A percentile compares a stretch with the other conserved stretches of the same genome.
phyloP scores from a whole-genome alignment of 2,888 invertebrate species.

The Dicranocentrus wangi region DNA sequence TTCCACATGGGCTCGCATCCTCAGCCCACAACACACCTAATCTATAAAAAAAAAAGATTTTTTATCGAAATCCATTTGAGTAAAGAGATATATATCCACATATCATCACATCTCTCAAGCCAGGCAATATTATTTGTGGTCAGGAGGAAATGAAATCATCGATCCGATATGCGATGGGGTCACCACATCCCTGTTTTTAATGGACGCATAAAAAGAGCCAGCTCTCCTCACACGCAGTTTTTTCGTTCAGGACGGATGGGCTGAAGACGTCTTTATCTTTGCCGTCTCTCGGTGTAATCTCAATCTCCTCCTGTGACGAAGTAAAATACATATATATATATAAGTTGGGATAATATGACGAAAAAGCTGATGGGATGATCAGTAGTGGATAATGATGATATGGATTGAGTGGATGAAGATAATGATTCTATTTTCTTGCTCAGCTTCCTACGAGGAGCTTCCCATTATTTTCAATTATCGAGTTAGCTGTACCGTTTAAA shows the following conservation, averaged over 20 bases:
- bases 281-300: background rate
- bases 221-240: background rate
- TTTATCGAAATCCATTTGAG: too few species aligned
- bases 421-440: slow-evolving; percentile 49
- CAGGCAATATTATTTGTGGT: slow-evolving; percentile 37
- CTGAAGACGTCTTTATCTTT: slow-evolving; percentile 44
- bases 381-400: slow-evolving; percentile 27
- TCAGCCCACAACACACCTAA: slow-evolving; percentile 33
- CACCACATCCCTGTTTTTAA: slow-evolving; percentile 47
- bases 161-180: slow-evolving; percentile 59
- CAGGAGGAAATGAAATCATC: slow-evolving; percentile 62
- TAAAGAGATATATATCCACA: too few species aligned
- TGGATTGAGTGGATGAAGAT: slow-evolving; percentile 18
- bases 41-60: slow-evolving; percentile 28
- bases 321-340: too few species aligned
- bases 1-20: background rate
- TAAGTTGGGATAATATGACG: slow-evolving; percentile 19
- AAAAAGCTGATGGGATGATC: background rate
- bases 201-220: background rate
- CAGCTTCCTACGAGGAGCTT: slow-evolving; percentile 28
- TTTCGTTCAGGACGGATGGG: background rate
- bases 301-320: slow-evolving; percentile 27
- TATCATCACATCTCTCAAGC: slow-evolving; percentile 20
- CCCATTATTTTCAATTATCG: slow-evolving; percentile 57
- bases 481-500: slow-evolving; percentile 24